Evolutionary conservation across 2,888 invertebrate genomes (phyloP), one percentile per base, ranked within the genome.

Genomic region (Baccha elongata): DNA sequence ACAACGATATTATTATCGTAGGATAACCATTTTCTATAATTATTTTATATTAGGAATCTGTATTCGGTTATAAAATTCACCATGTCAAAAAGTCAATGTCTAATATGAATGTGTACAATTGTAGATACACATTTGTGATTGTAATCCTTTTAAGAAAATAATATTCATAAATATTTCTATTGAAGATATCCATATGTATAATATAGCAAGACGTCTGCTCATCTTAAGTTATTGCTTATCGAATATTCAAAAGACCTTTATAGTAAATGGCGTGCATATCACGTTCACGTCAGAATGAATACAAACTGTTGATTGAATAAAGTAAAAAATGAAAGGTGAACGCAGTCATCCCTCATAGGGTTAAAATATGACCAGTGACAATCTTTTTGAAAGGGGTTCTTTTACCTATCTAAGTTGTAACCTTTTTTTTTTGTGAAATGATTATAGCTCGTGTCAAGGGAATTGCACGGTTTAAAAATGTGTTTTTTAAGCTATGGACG

Each of bases 291-390:
- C 60, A n/a, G 10, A 44, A 44, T 19, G 40, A 29, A 75, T 75
- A 50, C 32, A 52, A n/a, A 71, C 53, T 78, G 71, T 78, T 78
- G 78, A 78, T 78, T 72, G 72, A 72, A 78, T 78, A 42, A 78
- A 65, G 50, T 78, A 37, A 67, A 72, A 65, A 32, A 64, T 48
- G 71, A 48, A 53, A 60, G 48, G 48, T 65, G 60, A 58, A 8
- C 48, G 50, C 60, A 67, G 40, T 72, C 73, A 73, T 55, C 62
- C 62, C 55, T 73, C 73, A 74, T 53, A 73, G 46, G 50, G 40
- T 62, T 60, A 79, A 79, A 74, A 73, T 74, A 79, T 73, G 67
- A 67, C 44, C 67, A 68, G 79, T 74, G 74, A 79, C 79, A 79
- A 79, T 79, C 73, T 68, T 29, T 52, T 74, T 74, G 74, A 79